Evolutionary conservation across 2,888 invertebrate species (phyloP), one percentile per base, ranked within the genome.

Genomic region (Junonia oenone): DNA sequence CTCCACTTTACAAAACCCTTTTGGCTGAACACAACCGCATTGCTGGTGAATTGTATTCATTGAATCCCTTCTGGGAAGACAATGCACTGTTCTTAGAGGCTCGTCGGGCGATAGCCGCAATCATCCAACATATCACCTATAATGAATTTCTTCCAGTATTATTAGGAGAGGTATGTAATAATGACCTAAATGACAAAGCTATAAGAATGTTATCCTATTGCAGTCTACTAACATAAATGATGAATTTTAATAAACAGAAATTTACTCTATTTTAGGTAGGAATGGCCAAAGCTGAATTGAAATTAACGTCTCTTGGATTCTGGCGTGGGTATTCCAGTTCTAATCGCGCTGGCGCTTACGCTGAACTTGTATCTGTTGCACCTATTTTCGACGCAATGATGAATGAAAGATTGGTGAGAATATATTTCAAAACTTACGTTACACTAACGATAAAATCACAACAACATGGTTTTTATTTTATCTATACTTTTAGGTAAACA

Each of bases 101-200:
- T 2, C 91, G 95, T 49, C 90, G 95, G 45, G 93, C 95, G 9
- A 91, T 96, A 9, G 93, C 94, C 0, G 95, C 96, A 0, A 92
- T 95, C 75, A 93, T 97, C 37, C 97, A 97, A 64, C 96, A 96
- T 68, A 94, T 97, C 54, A 96, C 97, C 0, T 94, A 93, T 75
- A 95, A 94, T 68, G 97, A 97, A 76, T 97, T 95, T 80, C 82
- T 96, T 55, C 96, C 96, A 0, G 93, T 94, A 51, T 90, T 96
- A 9, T 78, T 97, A 45, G 96, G 95, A 56, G 92, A 95, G 90
- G 94, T 94, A 78, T 88, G 81, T 59, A 27, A 53, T 9, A 14
- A 2, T 1, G 0, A 33, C n/a, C 15, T 17, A 31, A 8, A 5
- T 11, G 11, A 31, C 11, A 31, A 33, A 33, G 4, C n/a, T n/a